Conservation (phyloP, 2,797 vertebrate genomes). For the Anabas testudineus region DNA sequence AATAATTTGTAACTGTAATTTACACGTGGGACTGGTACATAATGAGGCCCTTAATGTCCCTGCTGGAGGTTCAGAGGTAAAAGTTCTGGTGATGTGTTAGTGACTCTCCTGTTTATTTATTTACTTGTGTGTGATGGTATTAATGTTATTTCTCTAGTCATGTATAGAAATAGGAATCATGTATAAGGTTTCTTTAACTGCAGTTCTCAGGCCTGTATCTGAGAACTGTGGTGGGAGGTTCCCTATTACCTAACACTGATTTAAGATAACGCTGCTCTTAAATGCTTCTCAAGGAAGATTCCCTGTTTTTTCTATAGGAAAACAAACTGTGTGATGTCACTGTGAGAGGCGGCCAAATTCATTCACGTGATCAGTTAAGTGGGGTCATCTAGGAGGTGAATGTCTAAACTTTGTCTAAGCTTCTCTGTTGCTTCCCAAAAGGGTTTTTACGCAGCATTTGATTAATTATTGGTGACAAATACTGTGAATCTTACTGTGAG, state of each 20-base stretch:
- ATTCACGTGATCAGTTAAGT: conserved; percentile 53
- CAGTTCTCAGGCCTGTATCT: too few relatives aligned
- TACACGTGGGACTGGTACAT: too few relatives aligned
- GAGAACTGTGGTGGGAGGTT: conserved; percentile 1
- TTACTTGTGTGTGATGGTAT: neutral
- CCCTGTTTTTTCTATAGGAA: neutral
- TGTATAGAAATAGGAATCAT: too few relatives aligned
- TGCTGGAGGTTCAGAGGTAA: too few relatives aligned
- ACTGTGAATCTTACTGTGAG: too few relatives aligned
- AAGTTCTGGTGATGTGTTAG: too few relatives aligned
- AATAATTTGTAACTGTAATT: neutral
- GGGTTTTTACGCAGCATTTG: conserved; percentile 9
- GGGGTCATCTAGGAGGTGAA: conserved; percentile 45
- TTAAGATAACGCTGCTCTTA: conserved; percentile 16
- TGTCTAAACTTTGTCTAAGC: conserved; percentile 66
- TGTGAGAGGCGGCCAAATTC: conserved; percentile 23
- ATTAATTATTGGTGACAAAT: conserved; percentile 55
- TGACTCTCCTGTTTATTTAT: neutral
- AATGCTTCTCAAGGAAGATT: conserved; percentile 28
- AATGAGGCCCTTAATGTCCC: too few relatives aligned
- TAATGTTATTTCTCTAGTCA: neutral
- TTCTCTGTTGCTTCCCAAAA: conserved; percentile 38
- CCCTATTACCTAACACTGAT: conserved; percentile 19
- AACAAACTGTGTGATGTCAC: conserved; percentile 50
- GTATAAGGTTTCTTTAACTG: too few relatives aligned